phyloP scores from a whole-genome alignment of 2,797 vertebrate species.

The Myotis pilosus region DNA sequence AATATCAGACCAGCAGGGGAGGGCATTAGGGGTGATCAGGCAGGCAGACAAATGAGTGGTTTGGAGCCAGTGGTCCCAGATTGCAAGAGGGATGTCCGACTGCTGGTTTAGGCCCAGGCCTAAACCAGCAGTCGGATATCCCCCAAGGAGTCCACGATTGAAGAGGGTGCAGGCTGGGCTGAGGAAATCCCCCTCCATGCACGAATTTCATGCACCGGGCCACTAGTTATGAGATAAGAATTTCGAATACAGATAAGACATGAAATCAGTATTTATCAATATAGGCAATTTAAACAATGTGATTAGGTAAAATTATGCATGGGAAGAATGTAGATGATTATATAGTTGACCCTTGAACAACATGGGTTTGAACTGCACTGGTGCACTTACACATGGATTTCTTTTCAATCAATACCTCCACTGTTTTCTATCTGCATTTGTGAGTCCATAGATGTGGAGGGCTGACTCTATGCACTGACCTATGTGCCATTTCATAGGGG shows the following conservation, averaged over 20 bases:
- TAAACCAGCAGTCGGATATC: too few relatives aligned
- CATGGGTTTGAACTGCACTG: neutral
- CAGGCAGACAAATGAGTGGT: too few relatives aligned
- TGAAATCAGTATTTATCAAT: neutral
- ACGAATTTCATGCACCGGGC: too few relatives aligned
- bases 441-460: neutral
- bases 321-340: neutral
- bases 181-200: too few relatives aligned
- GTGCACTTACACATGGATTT: neutral
- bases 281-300: neutral
- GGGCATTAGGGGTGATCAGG: too few relatives aligned
- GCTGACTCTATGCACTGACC: too few relatives aligned
- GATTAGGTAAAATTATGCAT: neutral
- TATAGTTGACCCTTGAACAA: neutral
- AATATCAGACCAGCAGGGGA: too few relatives aligned
- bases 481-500: neutral
- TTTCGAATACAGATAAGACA: neutral
- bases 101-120: too few relatives aligned
- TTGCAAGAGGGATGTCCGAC: too few relatives aligned
- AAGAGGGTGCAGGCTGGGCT: too few relatives aligned
- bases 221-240: neutral
- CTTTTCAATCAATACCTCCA: neutral
- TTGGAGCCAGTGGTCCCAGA: too few relatives aligned
- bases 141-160: too few relatives aligned
- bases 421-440: neutral